phyloP scores from a whole-genome alignment of 2,797 vertebrate species.

The Fistularia commersonii region DNA sequence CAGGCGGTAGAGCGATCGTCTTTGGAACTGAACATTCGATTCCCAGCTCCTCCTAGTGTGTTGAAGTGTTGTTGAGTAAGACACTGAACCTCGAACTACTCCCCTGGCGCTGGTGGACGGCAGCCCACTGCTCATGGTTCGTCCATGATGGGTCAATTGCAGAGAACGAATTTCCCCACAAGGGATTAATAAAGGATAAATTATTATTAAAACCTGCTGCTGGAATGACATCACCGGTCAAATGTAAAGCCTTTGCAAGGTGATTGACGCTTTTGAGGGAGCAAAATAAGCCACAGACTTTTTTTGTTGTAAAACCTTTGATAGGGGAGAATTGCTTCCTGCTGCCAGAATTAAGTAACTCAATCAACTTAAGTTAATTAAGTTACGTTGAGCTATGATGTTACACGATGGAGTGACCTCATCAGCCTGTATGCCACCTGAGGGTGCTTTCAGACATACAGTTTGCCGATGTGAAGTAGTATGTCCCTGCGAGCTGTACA shows the following conservation, averaged over 20 bases:
- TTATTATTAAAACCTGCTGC: constrained; percentile 39
- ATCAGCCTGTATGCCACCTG: constrained; percentile 55
- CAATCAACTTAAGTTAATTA: no score
- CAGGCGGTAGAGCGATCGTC: no score
- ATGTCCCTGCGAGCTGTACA: not conserved
- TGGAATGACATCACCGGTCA: constrained; percentile 65
- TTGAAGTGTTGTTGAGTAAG: no score
- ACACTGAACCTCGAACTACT: no score
- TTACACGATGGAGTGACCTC: constrained; percentile 62
- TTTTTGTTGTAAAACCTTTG: constrained; percentile 57
- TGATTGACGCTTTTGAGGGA: constrained; percentile 60
- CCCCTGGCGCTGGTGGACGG: no score
- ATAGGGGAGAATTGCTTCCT: constrained; percentile 68
- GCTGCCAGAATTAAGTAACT: constrained; percentile 39
- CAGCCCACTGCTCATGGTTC: no score
- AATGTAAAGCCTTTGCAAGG: constrained; percentile 57
- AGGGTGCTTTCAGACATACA: constrained; percentile 34
- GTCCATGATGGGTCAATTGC: no score
- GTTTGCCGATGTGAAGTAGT: constrained; percentile 1
- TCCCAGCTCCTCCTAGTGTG: no score
- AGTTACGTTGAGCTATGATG: constrained; percentile 60
- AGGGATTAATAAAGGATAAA: no score
- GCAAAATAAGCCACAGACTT: constrained; percentile 58
- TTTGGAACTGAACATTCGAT: no score
- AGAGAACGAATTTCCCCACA: no score